These are phyloP conservation scores for Coreoperca whiteheadi DNA, from an alignment of 2,113 vertebrate genomes.

Conservation along the genomic window DNA sequence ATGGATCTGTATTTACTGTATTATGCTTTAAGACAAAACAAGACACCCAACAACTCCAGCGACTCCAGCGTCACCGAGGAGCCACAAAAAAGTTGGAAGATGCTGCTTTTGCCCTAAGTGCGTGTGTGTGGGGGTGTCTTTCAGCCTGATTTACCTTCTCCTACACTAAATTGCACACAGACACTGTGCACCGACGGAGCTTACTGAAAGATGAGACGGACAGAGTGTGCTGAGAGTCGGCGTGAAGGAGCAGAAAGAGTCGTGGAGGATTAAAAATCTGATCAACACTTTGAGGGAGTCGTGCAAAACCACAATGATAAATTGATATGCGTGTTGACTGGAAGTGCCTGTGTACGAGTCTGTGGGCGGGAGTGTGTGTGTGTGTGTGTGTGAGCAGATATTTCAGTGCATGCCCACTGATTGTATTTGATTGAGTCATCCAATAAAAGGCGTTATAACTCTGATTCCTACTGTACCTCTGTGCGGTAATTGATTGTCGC, in stretches of 20 bases:
- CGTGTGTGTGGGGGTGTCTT: background rate
- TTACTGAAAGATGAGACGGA: background rate
- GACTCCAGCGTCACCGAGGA: too few species aligned
- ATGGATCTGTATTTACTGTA: too few species aligned
- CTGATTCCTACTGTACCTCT: background rate
- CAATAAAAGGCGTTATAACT: constrained; percentile 16
- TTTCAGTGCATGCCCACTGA: constrained; percentile 8
- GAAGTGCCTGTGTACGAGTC: constrained; percentile 4
- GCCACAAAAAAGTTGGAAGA: background rate
- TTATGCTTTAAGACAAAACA: too few species aligned
- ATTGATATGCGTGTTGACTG: constrained; percentile 40
- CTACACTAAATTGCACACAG: constrained; percentile 27
- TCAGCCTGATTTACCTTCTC: constrained; percentile 29
- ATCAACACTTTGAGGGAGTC: constrained; percentile 32
- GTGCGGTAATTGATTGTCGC: background rate
- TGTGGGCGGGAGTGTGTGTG: constrained; percentile 27
- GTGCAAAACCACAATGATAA: constrained; percentile 45
- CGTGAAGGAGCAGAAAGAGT: constrained; percentile 12
- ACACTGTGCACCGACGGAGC: background rate
- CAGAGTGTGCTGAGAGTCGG: constrained; percentile 20
- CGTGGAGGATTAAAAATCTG: constrained; percentile 3
- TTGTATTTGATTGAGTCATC: constrained; percentile 26
- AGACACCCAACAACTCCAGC: too few species aligned
- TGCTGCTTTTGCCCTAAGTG: background rate
- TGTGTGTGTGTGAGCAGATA: constrained; percentile 4